Evolutionary conservation across 2,113 vertebrate species (phyloP).

Genomic region (Diglossa brunneiventris): DNA sequence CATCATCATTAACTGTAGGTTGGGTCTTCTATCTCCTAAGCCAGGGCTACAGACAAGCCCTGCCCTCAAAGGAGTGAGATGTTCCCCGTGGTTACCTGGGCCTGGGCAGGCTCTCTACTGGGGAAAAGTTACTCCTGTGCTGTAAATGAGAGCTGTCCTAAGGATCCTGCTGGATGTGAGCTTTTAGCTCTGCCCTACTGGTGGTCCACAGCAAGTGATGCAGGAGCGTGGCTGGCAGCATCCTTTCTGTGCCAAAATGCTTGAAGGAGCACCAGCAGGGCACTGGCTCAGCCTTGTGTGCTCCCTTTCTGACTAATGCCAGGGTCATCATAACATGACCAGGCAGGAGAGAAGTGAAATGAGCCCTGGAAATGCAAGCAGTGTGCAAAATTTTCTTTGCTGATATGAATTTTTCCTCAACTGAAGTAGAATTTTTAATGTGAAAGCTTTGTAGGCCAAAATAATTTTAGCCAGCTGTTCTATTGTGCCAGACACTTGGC

Average conservation of each 20-base stretch:
- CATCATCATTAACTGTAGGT: background rate
- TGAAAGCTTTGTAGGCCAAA: background rate
- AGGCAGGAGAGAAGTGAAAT: background rate
- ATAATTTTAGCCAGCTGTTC: background rate
- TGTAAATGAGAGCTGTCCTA: background rate
- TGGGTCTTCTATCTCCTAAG: background rate
- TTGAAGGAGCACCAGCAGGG: background rate
- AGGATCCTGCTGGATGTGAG: background rate
- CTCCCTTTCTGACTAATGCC: background rate
- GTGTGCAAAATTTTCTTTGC: background rate
- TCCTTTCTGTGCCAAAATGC: background rate
- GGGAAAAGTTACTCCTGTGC: background rate
- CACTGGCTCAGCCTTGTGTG: background rate
- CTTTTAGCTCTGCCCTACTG: background rate
- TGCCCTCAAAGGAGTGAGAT: rapidly evolving
- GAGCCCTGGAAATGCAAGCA: background rate
- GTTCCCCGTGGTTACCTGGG: rapidly evolving
- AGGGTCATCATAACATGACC: background rate
- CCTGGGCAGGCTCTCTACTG: background rate
- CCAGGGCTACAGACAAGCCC: rapidly evolving
- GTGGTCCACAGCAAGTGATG: background rate
- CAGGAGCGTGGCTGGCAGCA: background rate
- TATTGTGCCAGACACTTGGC: background rate
- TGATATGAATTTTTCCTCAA: background rate
- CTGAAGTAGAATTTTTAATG: background rate